Evolutionary conservation across 2,888 invertebrate genomes (phyloP).

Genomic region (Sinhomidia bicolor): DNA sequence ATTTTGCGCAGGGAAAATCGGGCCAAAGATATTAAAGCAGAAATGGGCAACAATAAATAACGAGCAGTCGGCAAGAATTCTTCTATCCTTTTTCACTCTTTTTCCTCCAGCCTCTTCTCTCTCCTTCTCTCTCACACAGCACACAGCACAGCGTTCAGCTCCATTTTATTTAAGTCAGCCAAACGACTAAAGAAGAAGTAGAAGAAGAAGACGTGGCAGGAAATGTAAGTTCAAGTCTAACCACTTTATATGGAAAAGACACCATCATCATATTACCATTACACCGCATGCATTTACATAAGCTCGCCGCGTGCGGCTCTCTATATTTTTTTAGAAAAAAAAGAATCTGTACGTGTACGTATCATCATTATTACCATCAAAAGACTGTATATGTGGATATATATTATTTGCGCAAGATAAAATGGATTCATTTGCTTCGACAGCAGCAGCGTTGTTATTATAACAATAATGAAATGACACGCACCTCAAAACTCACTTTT

Average conservation of each 20-base stretch:
- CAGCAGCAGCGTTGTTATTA: background rate
- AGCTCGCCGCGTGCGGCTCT: too few relatives aligned
- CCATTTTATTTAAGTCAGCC: constrained; percentile 32
- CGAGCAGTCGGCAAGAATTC: constrained; percentile 71
- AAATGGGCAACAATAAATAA: constrained; percentile 74
- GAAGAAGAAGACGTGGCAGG: constrained; percentile 56
- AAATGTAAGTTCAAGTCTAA: constrained; percentile 63
- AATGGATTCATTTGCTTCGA: constrained; percentile 6
- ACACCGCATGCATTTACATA: constrained; percentile 70
- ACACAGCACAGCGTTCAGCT: background rate
- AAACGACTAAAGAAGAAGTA: background rate
- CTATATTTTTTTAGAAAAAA: too few relatives aligned
- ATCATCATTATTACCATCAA: too few relatives aligned
- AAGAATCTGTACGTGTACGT: too few relatives aligned
- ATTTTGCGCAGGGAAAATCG: constrained; percentile 73
- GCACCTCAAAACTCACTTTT: background rate
- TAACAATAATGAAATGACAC: background rate
- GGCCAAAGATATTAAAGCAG: constrained; percentile 74
- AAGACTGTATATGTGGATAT: too few relatives aligned
- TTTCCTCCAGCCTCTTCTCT: background rate
- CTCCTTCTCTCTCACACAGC: background rate
- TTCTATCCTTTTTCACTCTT: constrained; percentile 48
- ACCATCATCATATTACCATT: too few relatives aligned
- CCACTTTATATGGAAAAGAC: too few relatives aligned
- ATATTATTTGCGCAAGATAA: too few relatives aligned